These are phyloP conservation scores for Clivina fossor DNA, from an alignment of 2,888 invertebrate species.

Conservation along the genomic window DNA sequence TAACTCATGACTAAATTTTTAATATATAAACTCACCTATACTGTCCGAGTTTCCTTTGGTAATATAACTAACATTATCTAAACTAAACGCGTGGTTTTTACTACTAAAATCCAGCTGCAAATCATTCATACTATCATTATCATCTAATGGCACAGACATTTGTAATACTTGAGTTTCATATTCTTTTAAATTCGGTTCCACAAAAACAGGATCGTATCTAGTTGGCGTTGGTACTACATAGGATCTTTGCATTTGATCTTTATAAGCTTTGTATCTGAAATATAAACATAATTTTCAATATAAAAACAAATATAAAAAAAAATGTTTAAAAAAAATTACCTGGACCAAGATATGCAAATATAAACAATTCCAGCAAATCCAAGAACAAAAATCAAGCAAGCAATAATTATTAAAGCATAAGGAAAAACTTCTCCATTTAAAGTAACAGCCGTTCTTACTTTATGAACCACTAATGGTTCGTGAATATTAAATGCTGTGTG, in stretches of 20 bases:
- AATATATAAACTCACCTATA: conserved; percentile 47
- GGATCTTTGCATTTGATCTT: conserved; percentile 62
- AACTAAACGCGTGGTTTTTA: conserved; percentile 82
- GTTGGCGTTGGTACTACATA: conserved; percentile 61
- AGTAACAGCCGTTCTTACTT: conserved; percentile 51
- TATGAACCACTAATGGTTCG: conserved; percentile 57
- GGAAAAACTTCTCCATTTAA: conserved; percentile 72
- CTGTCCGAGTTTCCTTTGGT: conserved; percentile 61
- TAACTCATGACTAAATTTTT: too few species aligned
- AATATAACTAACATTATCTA: conserved; percentile 87
- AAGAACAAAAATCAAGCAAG: conserved; percentile 84
- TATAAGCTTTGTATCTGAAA: conserved; percentile 81
- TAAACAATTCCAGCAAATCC: conserved; percentile 88
- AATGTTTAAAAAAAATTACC: conserved; percentile 58
- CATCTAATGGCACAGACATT: conserved; percentile 88
- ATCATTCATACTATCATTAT: conserved; percentile 74
- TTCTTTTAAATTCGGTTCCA: conserved; percentile 83
- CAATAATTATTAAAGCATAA: conserved; percentile 84
- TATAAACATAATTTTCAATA: conserved; percentile 6
- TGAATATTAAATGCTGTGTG: conserved; percentile 70
- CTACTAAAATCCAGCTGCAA: conserved; percentile 84
- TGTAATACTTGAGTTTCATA: conserved; percentile 94
- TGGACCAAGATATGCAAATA: conserved; percentile 92
- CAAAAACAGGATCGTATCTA: conserved; percentile 70
- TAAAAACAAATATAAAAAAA: conserved; percentile 4